phyloP scores from a whole-genome alignment of 2,113 vertebrate species.

The Crotalus horridus region DNA sequence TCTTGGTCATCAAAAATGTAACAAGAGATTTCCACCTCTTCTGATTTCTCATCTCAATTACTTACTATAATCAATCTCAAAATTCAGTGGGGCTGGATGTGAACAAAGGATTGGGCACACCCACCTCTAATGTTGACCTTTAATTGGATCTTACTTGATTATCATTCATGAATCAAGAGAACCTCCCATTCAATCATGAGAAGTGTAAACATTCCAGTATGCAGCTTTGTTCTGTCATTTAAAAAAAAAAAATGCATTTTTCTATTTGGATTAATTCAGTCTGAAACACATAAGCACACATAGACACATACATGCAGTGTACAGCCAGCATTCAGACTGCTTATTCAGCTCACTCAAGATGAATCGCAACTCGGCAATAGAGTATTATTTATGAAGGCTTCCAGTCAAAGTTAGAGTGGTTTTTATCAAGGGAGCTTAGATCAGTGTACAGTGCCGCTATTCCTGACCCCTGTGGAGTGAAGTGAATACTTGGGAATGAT shows the following conservation, averaged over 20 bases:
- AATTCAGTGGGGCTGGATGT: constrained; percentile 10
- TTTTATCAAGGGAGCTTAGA: not conserved
- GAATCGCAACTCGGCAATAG: constrained; percentile 1
- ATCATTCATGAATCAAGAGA: not conserved
- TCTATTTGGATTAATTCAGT: constrained; percentile 2
- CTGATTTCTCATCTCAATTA: not conserved
- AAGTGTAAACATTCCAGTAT: constrained; percentile 32
- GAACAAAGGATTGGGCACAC: constrained; percentile 6
- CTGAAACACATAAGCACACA: constrained; percentile 22
- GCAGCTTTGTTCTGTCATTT: not conserved
- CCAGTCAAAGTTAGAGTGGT: constrained; percentile 7
- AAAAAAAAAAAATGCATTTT: constrained; percentile 31
- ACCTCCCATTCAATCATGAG: constrained; percentile 32
- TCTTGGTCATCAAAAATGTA: constrained; percentile 8
- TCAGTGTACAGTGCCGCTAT: not conserved
- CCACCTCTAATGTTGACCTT: constrained; percentile 25
- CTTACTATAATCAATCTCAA: constrained; percentile 17
- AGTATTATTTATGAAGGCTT: constrained; percentile 18
- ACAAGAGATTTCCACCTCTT: constrained; percentile 24
- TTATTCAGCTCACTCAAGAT: constrained; percentile 21
- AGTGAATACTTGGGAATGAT: constrained; percentile 13
- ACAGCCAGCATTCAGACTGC: constrained; percentile 12
- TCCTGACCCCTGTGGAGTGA: not conserved
- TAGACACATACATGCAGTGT: not conserved
- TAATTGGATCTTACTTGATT: constrained; percentile 40